phyloP scores from a whole-genome alignment of 2,113 vertebrate genomes.

The Psephotus haematonotus region DNA sequence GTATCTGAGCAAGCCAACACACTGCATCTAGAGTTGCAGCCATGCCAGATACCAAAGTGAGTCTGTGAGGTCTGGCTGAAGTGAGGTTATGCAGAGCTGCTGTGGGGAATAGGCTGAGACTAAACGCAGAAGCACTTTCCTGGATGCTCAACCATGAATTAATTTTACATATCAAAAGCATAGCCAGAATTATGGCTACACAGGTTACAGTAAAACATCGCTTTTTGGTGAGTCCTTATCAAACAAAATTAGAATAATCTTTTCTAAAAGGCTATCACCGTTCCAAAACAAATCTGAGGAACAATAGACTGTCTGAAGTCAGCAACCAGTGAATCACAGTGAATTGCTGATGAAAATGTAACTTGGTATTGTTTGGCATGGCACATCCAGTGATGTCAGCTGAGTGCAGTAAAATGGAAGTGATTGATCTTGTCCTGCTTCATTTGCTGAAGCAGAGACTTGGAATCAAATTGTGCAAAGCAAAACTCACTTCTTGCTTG shows the following conservation, averaged over 20 bases:
- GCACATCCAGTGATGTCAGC: background rate
- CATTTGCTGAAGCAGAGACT: background rate
- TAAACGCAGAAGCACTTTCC: background rate
- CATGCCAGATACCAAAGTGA: background rate
- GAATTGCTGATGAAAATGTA: background rate
- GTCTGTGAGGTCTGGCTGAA: background rate
- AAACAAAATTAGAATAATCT: background rate
- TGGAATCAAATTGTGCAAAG: background rate
- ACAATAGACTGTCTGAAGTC: background rate
- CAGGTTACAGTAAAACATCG: background rate
- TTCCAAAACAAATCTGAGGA: background rate
- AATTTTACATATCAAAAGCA: fast-evolving
- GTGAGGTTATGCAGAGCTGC: background rate
- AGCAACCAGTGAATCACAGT: background rate
- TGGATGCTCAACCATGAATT: background rate
- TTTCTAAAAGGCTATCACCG: background rate
- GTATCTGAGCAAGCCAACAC: background rate
- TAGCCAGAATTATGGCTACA: background rate
- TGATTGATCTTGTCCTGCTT: background rate
- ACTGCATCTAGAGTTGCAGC: background rate
- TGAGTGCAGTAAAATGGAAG: background rate
- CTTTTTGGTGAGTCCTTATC: background rate
- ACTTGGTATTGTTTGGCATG: background rate
- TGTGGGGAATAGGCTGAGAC: background rate
- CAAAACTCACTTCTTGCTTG: background rate